Evolutionary conservation across 2,797 vertebrate genomes (phyloP), one percentile per base, ranked within the genome.

Genomic region (Halcyon leucocephala): DNA sequence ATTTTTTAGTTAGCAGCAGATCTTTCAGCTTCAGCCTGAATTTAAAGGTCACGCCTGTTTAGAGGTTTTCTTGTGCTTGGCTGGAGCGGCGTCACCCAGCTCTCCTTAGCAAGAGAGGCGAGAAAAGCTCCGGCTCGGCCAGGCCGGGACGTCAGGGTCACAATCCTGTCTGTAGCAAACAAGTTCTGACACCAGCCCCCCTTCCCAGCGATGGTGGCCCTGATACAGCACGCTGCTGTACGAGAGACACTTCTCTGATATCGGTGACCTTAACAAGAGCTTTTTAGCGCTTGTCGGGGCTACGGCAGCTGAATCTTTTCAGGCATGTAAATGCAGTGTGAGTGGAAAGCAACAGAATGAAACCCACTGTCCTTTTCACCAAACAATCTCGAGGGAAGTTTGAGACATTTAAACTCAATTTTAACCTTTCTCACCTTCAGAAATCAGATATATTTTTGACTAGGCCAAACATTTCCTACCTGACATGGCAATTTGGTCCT

Each of bases 11-110:
- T 51, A 80, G 73, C 67, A 19, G 82, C 78, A 73, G 42, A 80
- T 69, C 85, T 90, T 44, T 28, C 16, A 6, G 3, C 71, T 81
- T 41, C 82, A 88, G 82, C 61, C 70, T 14, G 49, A 86, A 76
- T 90, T 42, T 46, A 93, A 96, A 95, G 94, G 94, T 92, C 70
- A 52, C 5, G 79, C 18, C 3, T 76, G 85, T 77, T 77, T 21
- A 17, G 89, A 80, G 87, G 5, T 21, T 21, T 52, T 18, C 29
- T 76, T 26, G 26, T 14, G 2, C 39, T 78, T 4, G 14, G 73
- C 74, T 61, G 49, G 78, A 49, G 65, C 77, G 41, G 79, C 1
- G 2, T 28, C 12, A 4, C 52, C 1, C 3, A 1, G 60, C 52
- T 70, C 41, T 48, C 28, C 58, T 44, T 0, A 0, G 41, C 42